These are phyloP conservation scores for Lagodon rhomboides DNA, from an alignment of 2,797 vertebrate species.

Conservation along the genomic window DNA sequence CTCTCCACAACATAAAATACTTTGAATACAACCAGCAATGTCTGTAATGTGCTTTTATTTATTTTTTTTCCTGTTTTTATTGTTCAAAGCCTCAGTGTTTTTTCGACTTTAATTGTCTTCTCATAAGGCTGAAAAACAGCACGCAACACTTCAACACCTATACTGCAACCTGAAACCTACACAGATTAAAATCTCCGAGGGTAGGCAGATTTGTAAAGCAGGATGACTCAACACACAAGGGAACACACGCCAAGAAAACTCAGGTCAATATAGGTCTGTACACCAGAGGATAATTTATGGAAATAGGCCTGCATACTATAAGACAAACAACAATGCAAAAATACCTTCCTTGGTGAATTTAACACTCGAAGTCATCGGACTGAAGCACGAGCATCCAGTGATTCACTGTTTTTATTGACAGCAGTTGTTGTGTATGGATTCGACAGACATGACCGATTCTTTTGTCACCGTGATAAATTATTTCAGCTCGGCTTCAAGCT, in stretches of 20 bases:
- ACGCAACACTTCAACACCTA: conserved; percentile 31
- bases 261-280: neutral
- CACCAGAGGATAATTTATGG: neutral
- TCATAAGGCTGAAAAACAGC: neutral
- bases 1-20: neutral
- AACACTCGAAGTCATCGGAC: neutral
- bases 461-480: neutral
- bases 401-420: neutral
- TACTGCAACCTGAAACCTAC: conserved; percentile 37
- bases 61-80: neutral
- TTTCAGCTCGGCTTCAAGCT: no score
- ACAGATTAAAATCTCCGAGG: conserved; percentile 37
- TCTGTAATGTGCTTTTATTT: neutral
- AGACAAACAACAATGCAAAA: neutral
- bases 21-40: conserved; percentile 9
- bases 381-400: neutral
- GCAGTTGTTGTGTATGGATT: neutral
- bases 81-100: neutral
- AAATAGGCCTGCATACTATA: neutral
- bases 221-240: conserved; percentile 11
- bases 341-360: neutral
- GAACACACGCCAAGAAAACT: neutral
- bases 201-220: conserved; percentile 20
- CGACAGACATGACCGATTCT: neutral
- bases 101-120: neutral